Conservation (phyloP, 2,888 invertebrate genomes). For the Eupithecia insigniata region DNA sequence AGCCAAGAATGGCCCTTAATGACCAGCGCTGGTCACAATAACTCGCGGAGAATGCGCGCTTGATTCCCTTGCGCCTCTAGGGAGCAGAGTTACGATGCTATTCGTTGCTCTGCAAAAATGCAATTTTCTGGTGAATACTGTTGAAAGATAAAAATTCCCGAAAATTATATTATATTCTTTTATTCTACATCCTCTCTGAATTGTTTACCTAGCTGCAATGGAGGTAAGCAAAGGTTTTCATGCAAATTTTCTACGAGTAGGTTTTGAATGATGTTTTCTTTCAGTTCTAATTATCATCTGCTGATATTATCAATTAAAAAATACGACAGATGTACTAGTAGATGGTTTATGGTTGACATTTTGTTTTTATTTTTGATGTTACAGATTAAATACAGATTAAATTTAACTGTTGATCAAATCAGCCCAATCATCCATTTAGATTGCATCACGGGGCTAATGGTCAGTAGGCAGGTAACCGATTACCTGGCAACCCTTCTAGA, state of each 20-base stretch:
- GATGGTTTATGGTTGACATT: neutral
- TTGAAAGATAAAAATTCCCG: neutral
- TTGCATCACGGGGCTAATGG: slow-evolving; percentile 40
- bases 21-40: slow-evolving; percentile 68
- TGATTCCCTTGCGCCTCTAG: slow-evolving; percentile 66
- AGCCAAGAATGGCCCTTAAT: slow-evolving; percentile 73
- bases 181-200: neutral
- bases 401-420: neutral
- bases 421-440: slow-evolving; percentile 12
- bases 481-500: slow-evolving; percentile 76
- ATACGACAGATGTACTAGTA: neutral
- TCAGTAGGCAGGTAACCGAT: slow-evolving; percentile 46
- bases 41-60: slow-evolving; percentile 62
- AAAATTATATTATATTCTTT: neutral
- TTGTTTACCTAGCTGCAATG: neutral
- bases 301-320: neutral
- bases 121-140: slow-evolving; percentile 13
- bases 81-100: slow-evolving; percentile 48
- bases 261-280: neutral
- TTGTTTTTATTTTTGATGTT: neutral
- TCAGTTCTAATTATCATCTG: neutral
- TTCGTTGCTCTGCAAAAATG: slow-evolving; percentile 24
- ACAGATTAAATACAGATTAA: neutral
- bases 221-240: neutral
- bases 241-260: neutral